Evolutionary conservation across 1,140 invertebrate genomes (phyloP).

Genomic region (Panulirus ornatus): DNA sequence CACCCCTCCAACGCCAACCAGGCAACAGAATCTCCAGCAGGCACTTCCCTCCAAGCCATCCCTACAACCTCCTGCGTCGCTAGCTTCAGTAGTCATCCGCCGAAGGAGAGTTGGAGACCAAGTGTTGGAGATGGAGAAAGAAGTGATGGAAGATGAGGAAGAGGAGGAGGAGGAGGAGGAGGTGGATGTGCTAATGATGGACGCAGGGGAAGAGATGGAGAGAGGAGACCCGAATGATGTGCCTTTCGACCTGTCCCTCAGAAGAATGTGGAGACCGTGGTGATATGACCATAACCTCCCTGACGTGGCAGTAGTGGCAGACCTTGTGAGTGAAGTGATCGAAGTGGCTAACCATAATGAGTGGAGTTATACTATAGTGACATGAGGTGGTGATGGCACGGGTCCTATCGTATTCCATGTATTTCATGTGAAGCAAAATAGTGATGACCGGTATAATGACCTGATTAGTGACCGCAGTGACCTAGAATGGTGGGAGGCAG

Average conservation of each 20-base stretch:
- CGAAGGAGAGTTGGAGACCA: conserved; percentile 6
- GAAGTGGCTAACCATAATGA: too few relatives aligned
- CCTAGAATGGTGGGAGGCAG: neutral
- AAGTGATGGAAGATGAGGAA: neutral
- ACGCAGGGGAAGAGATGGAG: neutral
- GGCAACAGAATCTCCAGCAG: neutral
- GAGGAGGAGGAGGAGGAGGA: neutral
- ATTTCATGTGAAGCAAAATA: too few relatives aligned
- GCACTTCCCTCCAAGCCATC: neutral
- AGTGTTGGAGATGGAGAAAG: neutral
- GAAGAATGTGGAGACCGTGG: conserved; percentile 38
- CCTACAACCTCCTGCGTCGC: neutral
- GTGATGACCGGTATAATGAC: neutral
- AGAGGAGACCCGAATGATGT: neutral
- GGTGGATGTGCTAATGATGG: conserved; percentile 18
- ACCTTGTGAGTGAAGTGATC: too few relatives aligned
- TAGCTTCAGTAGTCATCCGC: neutral
- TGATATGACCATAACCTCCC: neutral
- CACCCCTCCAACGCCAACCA: neutral
- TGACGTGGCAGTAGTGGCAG: too few relatives aligned
- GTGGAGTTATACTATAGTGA: too few relatives aligned
- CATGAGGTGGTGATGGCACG: too few relatives aligned
- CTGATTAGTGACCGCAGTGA: neutral
- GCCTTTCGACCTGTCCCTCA: conserved; percentile 27
- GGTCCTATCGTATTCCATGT: too few relatives aligned